Conservation (phyloP, 2,888 invertebrate genomes). For the Hydraecia micacea region DNA sequence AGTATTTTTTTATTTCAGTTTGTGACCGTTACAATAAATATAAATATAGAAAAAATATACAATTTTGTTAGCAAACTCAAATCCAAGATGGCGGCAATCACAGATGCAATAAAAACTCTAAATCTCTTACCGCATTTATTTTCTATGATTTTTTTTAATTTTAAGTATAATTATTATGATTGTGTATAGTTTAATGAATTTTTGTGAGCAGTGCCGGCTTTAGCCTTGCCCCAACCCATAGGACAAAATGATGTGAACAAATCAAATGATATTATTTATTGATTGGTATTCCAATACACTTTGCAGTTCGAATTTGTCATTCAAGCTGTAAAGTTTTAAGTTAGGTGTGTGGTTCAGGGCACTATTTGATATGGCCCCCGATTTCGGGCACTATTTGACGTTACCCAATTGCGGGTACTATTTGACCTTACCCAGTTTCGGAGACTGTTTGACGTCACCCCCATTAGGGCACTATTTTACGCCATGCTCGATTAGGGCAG, state of each 20-base stretch:
- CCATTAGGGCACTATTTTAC: no score
- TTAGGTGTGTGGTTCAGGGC: not conserved
- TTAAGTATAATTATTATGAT: slow-evolving; percentile 58
- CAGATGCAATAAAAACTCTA: slow-evolving; percentile 64
- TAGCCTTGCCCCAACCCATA: slow-evolving; percentile 19
- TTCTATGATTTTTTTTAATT: slow-evolving; percentile 58
- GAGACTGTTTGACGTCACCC: not conserved
- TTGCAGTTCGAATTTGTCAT: not conserved
- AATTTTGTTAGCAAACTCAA: slow-evolving; percentile 51
- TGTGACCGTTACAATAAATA: not conserved
- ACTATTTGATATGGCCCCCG: not conserved
- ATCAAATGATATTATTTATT: slow-evolving; percentile 23
- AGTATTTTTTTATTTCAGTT: not conserved
- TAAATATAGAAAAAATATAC: slow-evolving; percentile 24
- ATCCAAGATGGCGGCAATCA: slow-evolving; percentile 64
- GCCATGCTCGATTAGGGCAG: no score
- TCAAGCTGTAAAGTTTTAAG: no score
- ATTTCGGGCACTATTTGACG: not conserved
- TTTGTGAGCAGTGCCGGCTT: slow-evolving; percentile 62
- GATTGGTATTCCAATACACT: slow-evolving; percentile 5
- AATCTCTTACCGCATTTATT: slow-evolving; percentile 67
- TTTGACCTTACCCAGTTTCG: not conserved
- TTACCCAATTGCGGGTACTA: not conserved
- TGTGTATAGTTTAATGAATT: slow-evolving; percentile 61
- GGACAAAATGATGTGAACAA: slow-evolving; percentile 16